A percentile compares a stretch with the other conserved stretches of the same genome.
Evolutionary conservation across 2,797 vertebrate species (phyloP).

Genomic region (Enteromius viviparus): DNA sequence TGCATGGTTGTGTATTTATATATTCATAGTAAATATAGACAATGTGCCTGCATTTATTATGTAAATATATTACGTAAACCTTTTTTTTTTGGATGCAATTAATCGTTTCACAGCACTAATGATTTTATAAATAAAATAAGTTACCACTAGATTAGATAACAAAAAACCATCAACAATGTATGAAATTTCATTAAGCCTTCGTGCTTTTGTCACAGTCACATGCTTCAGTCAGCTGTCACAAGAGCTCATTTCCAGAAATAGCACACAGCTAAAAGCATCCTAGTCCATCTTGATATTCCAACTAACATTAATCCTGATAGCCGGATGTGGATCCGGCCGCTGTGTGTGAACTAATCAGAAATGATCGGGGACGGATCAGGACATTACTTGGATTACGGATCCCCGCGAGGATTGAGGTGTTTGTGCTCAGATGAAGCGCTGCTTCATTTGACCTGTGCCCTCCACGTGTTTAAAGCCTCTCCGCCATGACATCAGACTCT

Average conservation of each 20-base stretch:
- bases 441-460: constrained; percentile 24
- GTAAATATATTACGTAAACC: no score
- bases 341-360: constrained; percentile 73
- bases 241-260: constrained; percentile 34
- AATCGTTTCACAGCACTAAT: neutral
- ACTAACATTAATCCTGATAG: constrained; percentile 46
- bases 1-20: no score
- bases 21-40: no score
- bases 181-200: neutral
- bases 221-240: constrained; percentile 13
- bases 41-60: no score
- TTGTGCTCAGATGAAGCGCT: constrained; percentile 43
- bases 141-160: neutral
- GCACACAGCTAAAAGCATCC: constrained; percentile 32
- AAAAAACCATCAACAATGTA: neutral
- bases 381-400: constrained; percentile 74
- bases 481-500: constrained; percentile 69
- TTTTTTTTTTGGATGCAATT: no score
- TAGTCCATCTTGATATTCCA: constrained; percentile 35
- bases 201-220: neutral
- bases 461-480: constrained; percentile 68
- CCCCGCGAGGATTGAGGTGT: neutral
- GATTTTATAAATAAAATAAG: neutral
- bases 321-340: constrained; percentile 29
- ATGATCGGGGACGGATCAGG: constrained; percentile 68